Base-by-base conservation (phyloP, 1,140 invertebrate genomes). In the Ceratosolen fusciceps region DNA sequence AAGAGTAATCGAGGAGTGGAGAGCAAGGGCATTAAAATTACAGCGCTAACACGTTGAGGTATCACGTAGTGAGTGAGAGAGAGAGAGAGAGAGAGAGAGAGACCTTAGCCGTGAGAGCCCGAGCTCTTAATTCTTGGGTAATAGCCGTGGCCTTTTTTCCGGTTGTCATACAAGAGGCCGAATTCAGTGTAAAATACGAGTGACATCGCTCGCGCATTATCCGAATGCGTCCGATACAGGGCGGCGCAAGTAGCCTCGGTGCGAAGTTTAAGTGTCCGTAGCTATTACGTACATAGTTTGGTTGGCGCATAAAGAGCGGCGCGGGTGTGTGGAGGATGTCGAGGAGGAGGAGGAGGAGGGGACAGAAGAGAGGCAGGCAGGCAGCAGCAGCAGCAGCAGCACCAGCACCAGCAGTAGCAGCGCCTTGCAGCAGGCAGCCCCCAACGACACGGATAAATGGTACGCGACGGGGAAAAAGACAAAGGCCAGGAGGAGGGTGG, bases 381-480 rank as follows among this genome's bases (percentile, higher is more conserved):
- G n/a, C n/a, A n/a, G n/a, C n/a, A n/a, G n/a, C n/a, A n/a, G n/a
- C n/a, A n/a, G n/a, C n/a, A n/a, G n/a, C n/a, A n/a, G n/a, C n/a
- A n/a, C n/a, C n/a, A n/a, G n/a, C n/a, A n/a, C n/a, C n/a, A n/a
- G n/a, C n/a, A n/a, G n/a, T n/a, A n/a, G 31, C 26, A 34, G n/a
- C 52, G 21, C 56, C 39, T 74, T 70, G 37, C 24, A 9, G 43
- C 29, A 49, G 49, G 70, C 49, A 65, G 19, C 60, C n/a, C 16
- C 29, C n/a, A 52, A 75, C 43, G 58, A 75, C 56, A 9, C 24
- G 54, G 39, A 75, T 39, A 75, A 75, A 75, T 37, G 74, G 43
- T 47, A n/a, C 58, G 37, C 16, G 24, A 74, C n/a, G 34, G 10
- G 10, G 74, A 43, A 52, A 67, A 52, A 75, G 43, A 65, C 60